Percentiles rank a stretch among this genome's conserved stretches.
These are phyloP conservation scores for Eptesicus fuscus DNA, from an alignment of 2,113 vertebrate genomes.

Conservation along the genomic window DNA sequence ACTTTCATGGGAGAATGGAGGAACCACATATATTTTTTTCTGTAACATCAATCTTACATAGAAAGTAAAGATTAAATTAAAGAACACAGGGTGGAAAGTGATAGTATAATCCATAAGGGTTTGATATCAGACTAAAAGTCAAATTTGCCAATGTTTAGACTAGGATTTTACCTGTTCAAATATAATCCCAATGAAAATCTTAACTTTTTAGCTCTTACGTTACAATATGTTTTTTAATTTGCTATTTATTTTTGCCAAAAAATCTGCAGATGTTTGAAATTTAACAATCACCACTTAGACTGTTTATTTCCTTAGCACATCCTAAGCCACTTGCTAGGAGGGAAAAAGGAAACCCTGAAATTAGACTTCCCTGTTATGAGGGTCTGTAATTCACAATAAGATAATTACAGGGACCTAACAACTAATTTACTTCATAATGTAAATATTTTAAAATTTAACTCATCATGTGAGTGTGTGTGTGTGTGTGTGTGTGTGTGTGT, in stretches of 20 bases:
- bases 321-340: not conserved
- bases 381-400: not conserved
- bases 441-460: not conserved
- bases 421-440: not conserved
- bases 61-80: slow-evolving; percentile 15
- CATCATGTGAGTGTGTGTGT: not conserved
- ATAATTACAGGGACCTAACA: not conserved
- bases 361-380: not conserved
- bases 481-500: not conserved
- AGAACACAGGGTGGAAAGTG: not conserved
- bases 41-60: not conserved
- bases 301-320: not conserved
- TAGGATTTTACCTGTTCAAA: not conserved
- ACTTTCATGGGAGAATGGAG: not conserved
- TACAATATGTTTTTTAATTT: not conserved
- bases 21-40: not conserved
- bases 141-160: not conserved
- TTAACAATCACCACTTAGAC: not conserved
- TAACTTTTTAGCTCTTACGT: not conserved
- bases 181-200: not conserved
- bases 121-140: slow-evolving; percentile 29
- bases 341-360: not conserved
- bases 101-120: not conserved
- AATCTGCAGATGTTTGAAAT: not conserved
- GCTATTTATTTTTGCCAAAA: not conserved